phyloP scores from a whole-genome alignment of 2,797 vertebrate species.

The Sus cebifrons region DNA sequence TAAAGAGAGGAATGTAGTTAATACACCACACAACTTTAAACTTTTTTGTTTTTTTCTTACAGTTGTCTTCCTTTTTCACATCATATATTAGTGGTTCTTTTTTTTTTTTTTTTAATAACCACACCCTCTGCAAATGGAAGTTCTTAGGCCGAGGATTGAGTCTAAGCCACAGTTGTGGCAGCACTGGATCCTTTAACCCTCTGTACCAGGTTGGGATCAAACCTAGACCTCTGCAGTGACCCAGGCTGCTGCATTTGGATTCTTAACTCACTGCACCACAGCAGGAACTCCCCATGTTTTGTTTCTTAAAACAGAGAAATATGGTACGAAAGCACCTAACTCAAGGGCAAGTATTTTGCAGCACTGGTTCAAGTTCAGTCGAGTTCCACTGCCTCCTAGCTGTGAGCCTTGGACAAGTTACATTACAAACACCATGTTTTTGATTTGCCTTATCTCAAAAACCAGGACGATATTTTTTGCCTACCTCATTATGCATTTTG shows the following conservation, averaged over 20 bases:
- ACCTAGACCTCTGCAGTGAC: no score
- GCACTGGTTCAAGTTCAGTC: neutral
- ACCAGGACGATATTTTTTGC: neutral
- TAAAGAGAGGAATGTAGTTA: neutral
- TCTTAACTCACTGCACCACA: no score
- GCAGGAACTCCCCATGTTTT: no score
- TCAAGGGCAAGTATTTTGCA: neutral
- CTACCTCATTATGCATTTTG: neutral
- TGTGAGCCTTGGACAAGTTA: neutral
- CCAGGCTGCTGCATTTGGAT: no score
- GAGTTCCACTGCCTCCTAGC: neutral
- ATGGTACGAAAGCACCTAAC: neutral
- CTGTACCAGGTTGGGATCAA: no score
- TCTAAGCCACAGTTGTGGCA: no score
- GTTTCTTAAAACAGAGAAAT: neutral
- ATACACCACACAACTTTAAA: neutral
- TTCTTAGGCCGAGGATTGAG: no score
- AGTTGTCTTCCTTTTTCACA: no score
- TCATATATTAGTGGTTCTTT: no score
- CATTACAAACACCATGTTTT: neutral
- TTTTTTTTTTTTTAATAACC: no score
- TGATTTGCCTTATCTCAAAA: conserved; percentile 31
- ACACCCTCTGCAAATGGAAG: no score
- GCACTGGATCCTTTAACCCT: no score
- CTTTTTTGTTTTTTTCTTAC: neutral